Percentiles rank a stretch among this genome's conserved stretches.
Conservation (phyloP, 35 echinoderm and acorn worm genomes). For the Heliocidaris erythrogramma region DNA sequence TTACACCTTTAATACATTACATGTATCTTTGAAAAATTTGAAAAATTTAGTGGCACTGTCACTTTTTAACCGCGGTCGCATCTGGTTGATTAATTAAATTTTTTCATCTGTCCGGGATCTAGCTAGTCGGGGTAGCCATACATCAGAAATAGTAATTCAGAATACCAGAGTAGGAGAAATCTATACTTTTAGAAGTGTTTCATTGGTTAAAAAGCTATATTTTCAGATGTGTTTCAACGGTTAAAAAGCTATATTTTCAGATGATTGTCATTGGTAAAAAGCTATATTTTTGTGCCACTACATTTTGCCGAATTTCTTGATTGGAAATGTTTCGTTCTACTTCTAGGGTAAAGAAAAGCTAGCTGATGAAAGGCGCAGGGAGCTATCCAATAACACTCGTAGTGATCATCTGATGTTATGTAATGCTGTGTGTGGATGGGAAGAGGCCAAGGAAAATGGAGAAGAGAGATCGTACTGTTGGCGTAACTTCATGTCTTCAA, state of each 20-base stretch:
- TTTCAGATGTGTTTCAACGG: no score
- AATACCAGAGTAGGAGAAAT: no score
- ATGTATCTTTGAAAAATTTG: no score
- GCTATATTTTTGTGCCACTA: background rate
- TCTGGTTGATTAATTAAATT: no score
- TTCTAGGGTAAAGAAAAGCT: constrained; percentile 88
- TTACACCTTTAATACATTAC: no score
- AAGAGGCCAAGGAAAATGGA: constrained; percentile 60
- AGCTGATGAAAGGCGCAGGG: constrained; percentile 62
- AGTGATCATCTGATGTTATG: constrained; percentile 97
- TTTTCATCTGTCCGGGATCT: no score
- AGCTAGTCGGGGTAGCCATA: no score
- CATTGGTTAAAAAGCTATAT: no score
- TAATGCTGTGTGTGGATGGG: constrained; percentile 89
- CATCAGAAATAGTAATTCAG: no score
- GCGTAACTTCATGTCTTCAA: constrained; percentile 86
- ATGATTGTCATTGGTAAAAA: background rate
- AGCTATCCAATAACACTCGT: constrained; percentile 62
- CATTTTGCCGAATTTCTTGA: background rate
- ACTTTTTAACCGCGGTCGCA: no score
- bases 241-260: background rate
- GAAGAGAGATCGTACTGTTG: constrained; percentile 85
- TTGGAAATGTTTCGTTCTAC: background rate
- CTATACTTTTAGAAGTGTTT: no score
- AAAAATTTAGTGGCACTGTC: no score